Evolutionary conservation across 2,888 invertebrate species (phyloP), one percentile per base, ranked within the genome.

Genomic region (Oconnorella tubifera): DNA sequence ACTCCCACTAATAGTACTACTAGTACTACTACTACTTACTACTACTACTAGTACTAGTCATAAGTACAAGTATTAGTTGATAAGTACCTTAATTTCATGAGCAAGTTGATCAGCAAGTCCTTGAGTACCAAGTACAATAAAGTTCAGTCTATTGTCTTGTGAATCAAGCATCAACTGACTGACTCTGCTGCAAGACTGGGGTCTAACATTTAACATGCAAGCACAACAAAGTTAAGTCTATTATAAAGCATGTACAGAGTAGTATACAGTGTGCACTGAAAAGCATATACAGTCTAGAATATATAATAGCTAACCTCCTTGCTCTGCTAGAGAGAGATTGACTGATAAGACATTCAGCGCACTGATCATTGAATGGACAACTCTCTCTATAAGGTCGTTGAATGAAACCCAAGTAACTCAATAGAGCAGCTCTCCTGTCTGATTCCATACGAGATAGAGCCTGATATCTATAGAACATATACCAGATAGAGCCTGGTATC

Each of bases 371-470:
- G 71, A 76, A 79, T 62, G 94, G 94, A 80, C 97, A 97, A 80
- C 95, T 92, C 82, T 95, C 95, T 62, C 91, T 85, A 82, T 93
- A 91, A 19, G 96, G 95, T 81, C 92, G 92, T 83, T 96, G 94
- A 63, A 96, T 90, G 83, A 97, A 97, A 65, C 95, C 94, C 53
- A 96, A 85, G 83, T 96, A 96, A 82, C 95, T 94, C 77, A 95
- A 91, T 67, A 98, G 85, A 88, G 97, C 91, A 73, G 95, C 85
- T 81, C 94, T 92, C 69, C 98, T 85, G 79, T 97, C 95, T 83
- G 95, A 94, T 83, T 95, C 94, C 81, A 97, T 86, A 63, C 93
- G 88, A 83, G 94, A 92, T 78, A 98, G 85, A 82, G 92, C 89
- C 83, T 94, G 93, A 84, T 94, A 97, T 83, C 94, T 91, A 63